Base-by-base conservation (phyloP, 2,888 invertebrate genomes). In the Endotricha flammealis region DNA sequence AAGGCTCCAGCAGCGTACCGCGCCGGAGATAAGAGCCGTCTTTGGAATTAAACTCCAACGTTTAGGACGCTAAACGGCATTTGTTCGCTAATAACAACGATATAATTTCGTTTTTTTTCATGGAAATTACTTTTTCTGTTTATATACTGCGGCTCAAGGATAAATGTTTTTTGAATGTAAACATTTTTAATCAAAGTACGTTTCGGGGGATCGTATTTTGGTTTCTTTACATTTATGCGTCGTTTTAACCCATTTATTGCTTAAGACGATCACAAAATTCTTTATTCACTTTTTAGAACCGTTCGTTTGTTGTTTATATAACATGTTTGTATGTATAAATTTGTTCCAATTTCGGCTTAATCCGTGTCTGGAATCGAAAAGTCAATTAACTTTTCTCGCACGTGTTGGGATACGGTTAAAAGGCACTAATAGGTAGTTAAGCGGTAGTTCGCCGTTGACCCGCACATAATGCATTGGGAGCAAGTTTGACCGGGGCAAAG, bases 351-450 rank as follows among this genome's bases (percentile, higher is more conserved):
- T 23, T 10, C 11, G 23, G n/a, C 10, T 7, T 13, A 38, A 14
- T 7, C 13, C 23, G 12, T 17, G 24, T 12, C 8, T 22, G 27
- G 23, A n/a, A 27, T 34, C 16, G 12, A 24, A 16, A 32, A 17
- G 23, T 39, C 35, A 36, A 29, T 20, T 24, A 42, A 44, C 46
- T 46, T 41, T 42, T 48, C 44, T 47, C 50, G 52, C 36, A 37
- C 35, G 28, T 32, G 25, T 37, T 30, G 35, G 35, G 36, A 42
- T 44, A 42, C 38, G 41, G 51, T 50, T 50, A 54, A 52, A 57
- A 48, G 55, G 46, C 48, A 49, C 54, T 65, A 64, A 65, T 62
- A 61, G 61, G 51, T 56, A 57, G 61, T 66, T 61, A 67, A 68
- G 58, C 62, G 64, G 45, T 45, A 51, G 50, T 57, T 45, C 48